These are phyloP conservation scores for Toxotes lorentzi DNA, from an alignment of 2,797 vertebrate genomes.

Conservation along the genomic window DNA sequence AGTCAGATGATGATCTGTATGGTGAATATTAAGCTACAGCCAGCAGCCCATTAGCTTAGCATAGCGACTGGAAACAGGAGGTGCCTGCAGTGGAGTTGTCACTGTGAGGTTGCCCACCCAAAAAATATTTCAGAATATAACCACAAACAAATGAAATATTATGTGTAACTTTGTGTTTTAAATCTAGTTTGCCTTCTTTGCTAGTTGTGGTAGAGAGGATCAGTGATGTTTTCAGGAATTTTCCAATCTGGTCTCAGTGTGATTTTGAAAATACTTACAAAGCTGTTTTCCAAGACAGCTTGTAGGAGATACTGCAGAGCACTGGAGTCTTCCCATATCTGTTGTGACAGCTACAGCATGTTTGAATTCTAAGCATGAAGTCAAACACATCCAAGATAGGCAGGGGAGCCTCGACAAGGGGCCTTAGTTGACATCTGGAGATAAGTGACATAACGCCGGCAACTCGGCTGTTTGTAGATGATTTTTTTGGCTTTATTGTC, in stretches of 20 bases:
- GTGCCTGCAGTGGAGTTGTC: not conserved
- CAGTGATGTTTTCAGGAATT: not conserved
- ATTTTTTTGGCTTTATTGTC: slow-evolving; percentile 30
- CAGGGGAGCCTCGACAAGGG: slow-evolving; percentile 20
- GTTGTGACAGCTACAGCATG: slow-evolving; percentile 21
- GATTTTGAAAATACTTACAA: slow-evolving; percentile 22
- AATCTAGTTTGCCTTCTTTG: not conserved
- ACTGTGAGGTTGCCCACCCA: too few species aligned
- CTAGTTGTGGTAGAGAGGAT: not conserved
- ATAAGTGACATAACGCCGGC: slow-evolving; percentile 30
- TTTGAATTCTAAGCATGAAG: slow-evolving; percentile 36
- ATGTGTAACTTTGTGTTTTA: not conserved
- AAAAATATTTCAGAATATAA: not conserved
- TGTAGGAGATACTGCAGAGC: slow-evolving; percentile 4
- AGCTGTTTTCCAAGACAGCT: slow-evolving; percentile 19
- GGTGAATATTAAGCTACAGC: not conserved
- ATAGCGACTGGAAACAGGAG: not conserved
- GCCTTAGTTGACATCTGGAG: slow-evolving; percentile 16
- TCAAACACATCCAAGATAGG: slow-evolving; percentile 21
- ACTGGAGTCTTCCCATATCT: not conserved
- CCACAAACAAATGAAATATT: not conserved
- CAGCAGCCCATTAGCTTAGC: not conserved
- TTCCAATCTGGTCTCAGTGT: not conserved
- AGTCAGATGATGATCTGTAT: not conserved
- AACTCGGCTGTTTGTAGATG: slow-evolving; percentile 36